phyloP scores from a whole-genome alignment of 2,888 invertebrate genomes.

The Caenorhabditis sp. region DNA sequence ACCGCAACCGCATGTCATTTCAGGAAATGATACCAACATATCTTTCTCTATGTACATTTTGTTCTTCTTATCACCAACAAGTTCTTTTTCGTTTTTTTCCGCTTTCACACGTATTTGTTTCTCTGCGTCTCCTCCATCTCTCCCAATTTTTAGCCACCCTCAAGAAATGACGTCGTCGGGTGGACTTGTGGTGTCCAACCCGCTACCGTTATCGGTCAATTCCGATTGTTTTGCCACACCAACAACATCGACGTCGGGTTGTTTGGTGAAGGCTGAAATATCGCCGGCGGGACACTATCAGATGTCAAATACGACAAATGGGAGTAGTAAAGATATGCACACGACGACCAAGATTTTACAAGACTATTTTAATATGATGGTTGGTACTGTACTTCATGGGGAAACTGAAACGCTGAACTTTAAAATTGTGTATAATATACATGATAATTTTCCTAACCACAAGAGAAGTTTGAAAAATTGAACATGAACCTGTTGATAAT shows the following conservation, averaged over 20 bases:
- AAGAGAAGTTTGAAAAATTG: too few relatives aligned
- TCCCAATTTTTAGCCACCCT: conserved; percentile 8
- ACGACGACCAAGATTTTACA: conserved; percentile 20
- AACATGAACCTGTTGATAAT: too few relatives aligned
- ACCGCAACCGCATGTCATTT: conserved; percentile 4
- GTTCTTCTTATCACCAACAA: too few relatives aligned
- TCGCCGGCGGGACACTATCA: conserved; percentile 4
- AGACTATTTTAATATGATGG: conserved; percentile 26
- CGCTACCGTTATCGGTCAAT: too few relatives aligned
- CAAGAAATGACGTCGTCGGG: conserved; percentile 8
- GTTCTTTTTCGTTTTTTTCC: too few relatives aligned
- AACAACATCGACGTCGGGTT: conserved; percentile 14
- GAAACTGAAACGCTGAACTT: too few relatives aligned
- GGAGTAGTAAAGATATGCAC: conserved; percentile 16
- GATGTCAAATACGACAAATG: too few relatives aligned
- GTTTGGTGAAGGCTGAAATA: not conserved
- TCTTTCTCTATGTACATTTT: too few relatives aligned
- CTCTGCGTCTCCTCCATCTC: conserved; percentile 9
- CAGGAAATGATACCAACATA: not conserved
- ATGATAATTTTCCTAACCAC: too few relatives aligned
- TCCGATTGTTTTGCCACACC: conserved; percentile 9
- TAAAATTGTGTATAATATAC: too few relatives aligned
- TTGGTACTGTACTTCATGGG: conserved; percentile 7
- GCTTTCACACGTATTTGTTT: conserved; percentile 7
- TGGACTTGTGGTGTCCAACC: not conserved